Evolutionary conservation across 2,113 vertebrate species (phyloP).

Genomic region (Channa argus): DNA sequence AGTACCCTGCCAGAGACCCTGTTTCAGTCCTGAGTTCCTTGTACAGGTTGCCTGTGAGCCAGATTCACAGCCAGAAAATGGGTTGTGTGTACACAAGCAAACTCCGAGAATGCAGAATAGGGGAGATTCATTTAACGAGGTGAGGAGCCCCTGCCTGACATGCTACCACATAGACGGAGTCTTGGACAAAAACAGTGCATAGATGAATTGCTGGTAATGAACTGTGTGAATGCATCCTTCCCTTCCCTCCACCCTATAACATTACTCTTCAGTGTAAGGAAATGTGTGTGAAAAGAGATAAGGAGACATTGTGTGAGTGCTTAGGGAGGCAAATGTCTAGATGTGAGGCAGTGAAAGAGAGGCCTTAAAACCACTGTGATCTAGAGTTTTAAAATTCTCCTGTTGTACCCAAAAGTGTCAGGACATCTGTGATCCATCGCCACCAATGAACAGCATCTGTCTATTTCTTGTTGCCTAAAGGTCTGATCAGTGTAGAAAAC

Average conservation of each 20-base stretch:
- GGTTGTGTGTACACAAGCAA: conserved; percentile 14
- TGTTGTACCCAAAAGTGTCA: conserved; percentile 15
- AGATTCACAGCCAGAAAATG: conserved; percentile 46
- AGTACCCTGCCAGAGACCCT: conserved; percentile 46
- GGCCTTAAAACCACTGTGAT: conserved; percentile 28
- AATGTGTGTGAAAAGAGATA: conserved; percentile 57
- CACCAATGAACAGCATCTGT: conserved; percentile 22
- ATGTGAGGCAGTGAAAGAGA: conserved; percentile 27
- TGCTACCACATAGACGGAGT: conserved; percentile 51
- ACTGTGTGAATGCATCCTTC: conserved; percentile 62
- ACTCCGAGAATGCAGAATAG: conserved; percentile 44
- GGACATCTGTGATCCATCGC: conserved; percentile 46
- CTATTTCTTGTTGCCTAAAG: conserved; percentile 41
- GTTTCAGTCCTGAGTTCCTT: conserved; percentile 42
- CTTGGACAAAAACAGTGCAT: conserved; percentile 45
- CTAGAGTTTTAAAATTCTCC: conserved; percentile 46
- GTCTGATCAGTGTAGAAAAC: background rate
- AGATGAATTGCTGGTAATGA: conserved; percentile 66
- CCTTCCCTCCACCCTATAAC: conserved; percentile 18
- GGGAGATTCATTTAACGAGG: conserved; percentile 60
- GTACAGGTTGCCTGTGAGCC: conserved; percentile 58
- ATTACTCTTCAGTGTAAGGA: conserved; percentile 33
- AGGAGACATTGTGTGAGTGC: conserved; percentile 30
- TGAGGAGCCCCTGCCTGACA: conserved; percentile 57
- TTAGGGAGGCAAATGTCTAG: conserved; percentile 33